phyloP scores from a whole-genome alignment of 2,888 invertebrate genomes.

The Mongoloraphidia duomilia region DNA sequence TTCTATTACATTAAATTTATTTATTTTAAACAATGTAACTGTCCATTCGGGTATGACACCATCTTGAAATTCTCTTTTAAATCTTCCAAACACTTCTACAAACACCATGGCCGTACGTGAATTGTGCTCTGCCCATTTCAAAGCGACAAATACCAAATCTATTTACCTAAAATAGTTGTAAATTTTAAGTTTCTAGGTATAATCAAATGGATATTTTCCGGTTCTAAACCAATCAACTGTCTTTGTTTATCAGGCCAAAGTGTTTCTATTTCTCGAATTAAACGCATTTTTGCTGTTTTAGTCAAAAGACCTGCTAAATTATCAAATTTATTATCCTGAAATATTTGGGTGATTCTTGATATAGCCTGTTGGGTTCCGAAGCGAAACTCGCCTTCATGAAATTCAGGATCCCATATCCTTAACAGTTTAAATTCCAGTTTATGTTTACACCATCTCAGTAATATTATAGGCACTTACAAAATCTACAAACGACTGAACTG shows the following conservation, averaged over 20 bases:
- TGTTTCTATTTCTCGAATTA: slow-evolving; percentile 1
- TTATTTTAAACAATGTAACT: slow-evolving; percentile 2
- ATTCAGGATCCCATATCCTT: slow-evolving; percentile 3
- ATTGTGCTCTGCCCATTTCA: slow-evolving; percentile 5
- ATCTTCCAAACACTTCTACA: slow-evolving; percentile 4
- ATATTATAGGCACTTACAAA: too few species aligned
- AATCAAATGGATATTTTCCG: slow-evolving; percentile 4
- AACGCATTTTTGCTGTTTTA: background rate
- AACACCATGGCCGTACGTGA: slow-evolving; percentile 1
- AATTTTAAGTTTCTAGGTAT: slow-evolving; percentile 2
- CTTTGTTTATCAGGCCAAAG: background rate
- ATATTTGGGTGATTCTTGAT: slow-evolving; percentile 1
- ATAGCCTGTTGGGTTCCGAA: slow-evolving; percentile 4
- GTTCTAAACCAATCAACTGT: slow-evolving; percentile 1
- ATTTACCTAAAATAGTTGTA: background rate
- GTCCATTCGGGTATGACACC: slow-evolving; percentile 4
- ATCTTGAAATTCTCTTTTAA: slow-evolving; percentile 1
- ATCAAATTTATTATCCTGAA: background rate
- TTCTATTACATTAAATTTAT: background rate
- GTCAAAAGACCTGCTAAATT: background rate
- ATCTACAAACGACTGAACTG: too few species aligned
- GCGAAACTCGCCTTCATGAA: slow-evolving; percentile 3
- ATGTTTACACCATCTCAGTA: slow-evolving; percentile 1
- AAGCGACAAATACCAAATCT: slow-evolving; percentile 3
- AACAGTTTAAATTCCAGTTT: slow-evolving; percentile 3